A percentile compares a stretch with the other conserved stretches of the same genome.
phyloP scores from a whole-genome alignment of 2,113 vertebrate genomes.

The Dicentrarchus labrax region DNA sequence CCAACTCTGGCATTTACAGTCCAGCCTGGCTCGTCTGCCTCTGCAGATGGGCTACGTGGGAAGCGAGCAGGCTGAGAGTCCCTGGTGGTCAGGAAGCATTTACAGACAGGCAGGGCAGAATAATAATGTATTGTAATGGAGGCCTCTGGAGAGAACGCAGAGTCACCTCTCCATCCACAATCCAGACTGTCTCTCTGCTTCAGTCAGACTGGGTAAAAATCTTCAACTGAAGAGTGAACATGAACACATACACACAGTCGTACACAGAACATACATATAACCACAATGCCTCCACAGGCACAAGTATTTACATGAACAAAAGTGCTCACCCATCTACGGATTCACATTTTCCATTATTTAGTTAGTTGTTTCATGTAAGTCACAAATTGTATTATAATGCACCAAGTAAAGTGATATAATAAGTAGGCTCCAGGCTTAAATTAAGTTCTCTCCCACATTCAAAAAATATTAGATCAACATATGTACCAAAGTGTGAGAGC shows the following conservation, averaged over 20 bases:
- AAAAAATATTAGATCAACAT: neutral
- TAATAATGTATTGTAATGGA: conserved; percentile 82
- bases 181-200: conserved; percentile 45
- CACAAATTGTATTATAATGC: neutral
- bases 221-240: conserved; percentile 18
- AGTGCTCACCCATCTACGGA: neutral
- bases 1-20: conserved; percentile 81
- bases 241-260: neutral
- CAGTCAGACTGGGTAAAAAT: conserved; percentile 38
- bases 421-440: neutral
- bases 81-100: conserved; percentile 80
- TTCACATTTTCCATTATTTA: neutral
- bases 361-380: neutral
- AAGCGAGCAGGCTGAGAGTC: conserved; percentile 71
- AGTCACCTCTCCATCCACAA: conserved; percentile 65
- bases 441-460: neutral
- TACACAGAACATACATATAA: neutral
- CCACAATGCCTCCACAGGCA: neutral
- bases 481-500: neutral
- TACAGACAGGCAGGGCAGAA: conserved; percentile 75
- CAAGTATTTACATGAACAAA: neutral
- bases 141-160: conserved; percentile 41
- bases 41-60: conserved; percentile 75
- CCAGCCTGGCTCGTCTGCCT: conserved; percentile 60
- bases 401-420: neutral